Base-by-base conservation (phyloP, 2,797 vertebrate species). In the Euphonia xanthogaster region DNA sequence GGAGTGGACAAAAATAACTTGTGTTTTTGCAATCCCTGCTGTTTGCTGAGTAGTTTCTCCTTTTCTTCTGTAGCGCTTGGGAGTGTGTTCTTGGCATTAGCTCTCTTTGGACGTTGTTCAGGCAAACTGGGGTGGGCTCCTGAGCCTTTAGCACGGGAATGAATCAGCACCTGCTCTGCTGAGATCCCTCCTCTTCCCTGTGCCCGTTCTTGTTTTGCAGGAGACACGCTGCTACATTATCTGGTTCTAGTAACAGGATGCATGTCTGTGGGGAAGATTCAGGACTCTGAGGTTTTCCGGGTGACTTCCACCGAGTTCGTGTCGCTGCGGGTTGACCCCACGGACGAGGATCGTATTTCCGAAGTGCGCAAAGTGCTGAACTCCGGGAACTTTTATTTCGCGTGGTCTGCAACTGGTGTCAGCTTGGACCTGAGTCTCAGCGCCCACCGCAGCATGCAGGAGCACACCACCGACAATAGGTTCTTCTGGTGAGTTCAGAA, bases 361-460 rank as follows among this genome's bases (percentile, higher is more conserved):
- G 99, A 99, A 97, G 99, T 99, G 91, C 98, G 99, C 86, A 99
- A 99, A 93, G 98, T 99, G 90, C 95, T 99, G 70, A 99, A 99
- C 97, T 99, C 99, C 0, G 99, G 99, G 35, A 99, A 98, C 96
- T 99, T 99, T 78, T 99, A 99, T 96, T 99, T 99, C 71, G 99
- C 99, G 0, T 99, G 99, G 99, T 99, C 99, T 70, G 97, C 99
- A 15, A 97, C 98, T 7, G 99, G 99, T 15, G 86, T 97, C 95
- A 99, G 99, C 97, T 97, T 99, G 96, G 99, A 99, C 96, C 98
- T 99, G 82, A 99, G 99, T 94, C 99, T 99, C 61, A 99, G 98
- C 28, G 99, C 99, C 45, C 99, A 99, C 89, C 99, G 99, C 71
- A 98, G 99, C 94, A 98, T 98, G 94, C 98, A 99, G 66, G 99